Base-by-base conservation (phyloP, 2,113 vertebrate genomes). In the Macaca nemestrina region DNA sequence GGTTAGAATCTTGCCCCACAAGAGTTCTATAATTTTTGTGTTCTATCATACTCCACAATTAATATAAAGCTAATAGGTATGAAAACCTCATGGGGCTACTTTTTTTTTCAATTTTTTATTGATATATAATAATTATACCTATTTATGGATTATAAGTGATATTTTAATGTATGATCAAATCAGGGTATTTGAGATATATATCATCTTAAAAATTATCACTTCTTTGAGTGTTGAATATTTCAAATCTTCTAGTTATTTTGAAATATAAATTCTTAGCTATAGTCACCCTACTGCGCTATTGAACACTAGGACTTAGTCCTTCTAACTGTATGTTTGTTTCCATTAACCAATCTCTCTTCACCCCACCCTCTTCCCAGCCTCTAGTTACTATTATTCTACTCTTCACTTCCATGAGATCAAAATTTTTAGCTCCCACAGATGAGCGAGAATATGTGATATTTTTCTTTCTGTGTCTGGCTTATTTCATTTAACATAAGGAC, bases 11-110 rank as follows among this genome's bases (percentile, higher is more conserved):
- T 84, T 75, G 59, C 27, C 78, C 64, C n/a, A 52, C 13, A 92
- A 50, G 32, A 72, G 25, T 76, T 76, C 43, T 87, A 0, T 18
- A 43, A 6, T 52, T 79, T 80, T 52, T 92, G 38, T 86, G 1
- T 72, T 91, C 3, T n/a, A 23, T n/a, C 4, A 38, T 3, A 52
- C 40, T 93, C 27, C n/a, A 75, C 75, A 75, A 92, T 61, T 95
- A 93, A 73, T 70, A 87, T 59, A 59, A 94, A 96, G 73, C 32
- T 32, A 90, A 72, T 82, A 91, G 52, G 73, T 80, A 55, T 45
- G 72, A 73, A 89, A 93, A 85, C 23, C 67, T 81, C 38, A 43
- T 68, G 22, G 30, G 59, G 78, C 32, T 90, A 1, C 78, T 73
- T 0, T 18, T 72, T 43, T 45, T 73, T 75, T 27, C 3, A 3